phyloP scores from a whole-genome alignment of 2,797 vertebrate species.

The Artibeus lituratus region DNA sequence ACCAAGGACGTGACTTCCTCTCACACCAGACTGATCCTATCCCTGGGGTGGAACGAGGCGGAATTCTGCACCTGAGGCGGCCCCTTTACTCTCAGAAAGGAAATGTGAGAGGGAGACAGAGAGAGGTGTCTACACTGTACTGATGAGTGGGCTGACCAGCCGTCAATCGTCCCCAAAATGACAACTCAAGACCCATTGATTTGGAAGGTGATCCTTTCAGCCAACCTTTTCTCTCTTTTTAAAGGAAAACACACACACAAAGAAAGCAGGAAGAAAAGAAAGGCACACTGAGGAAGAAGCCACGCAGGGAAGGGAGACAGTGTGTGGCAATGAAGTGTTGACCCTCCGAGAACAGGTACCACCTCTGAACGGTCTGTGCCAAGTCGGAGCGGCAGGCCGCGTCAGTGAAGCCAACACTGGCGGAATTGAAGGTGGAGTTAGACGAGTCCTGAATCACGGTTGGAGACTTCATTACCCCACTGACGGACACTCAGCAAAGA shows the following conservation, averaged over 20 bases:
- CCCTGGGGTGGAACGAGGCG: fast-evolving
- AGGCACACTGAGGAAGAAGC: background rate
- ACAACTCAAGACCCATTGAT: too few species aligned
- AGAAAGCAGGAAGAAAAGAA: background rate
- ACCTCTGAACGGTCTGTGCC: fast-evolving
- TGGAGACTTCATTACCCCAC: background rate
- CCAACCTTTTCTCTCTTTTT: background rate
- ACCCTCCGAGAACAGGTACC: background rate
- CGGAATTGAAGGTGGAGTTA: background rate
- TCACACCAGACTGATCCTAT: fast-evolving
- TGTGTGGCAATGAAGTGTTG: background rate
- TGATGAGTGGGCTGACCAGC: fast-evolving
- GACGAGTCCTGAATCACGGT: background rate
- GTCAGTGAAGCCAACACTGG: background rate
- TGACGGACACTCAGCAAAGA: background rate
- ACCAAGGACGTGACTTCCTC: fast-evolving
- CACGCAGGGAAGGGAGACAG: background rate
- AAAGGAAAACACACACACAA: background rate
- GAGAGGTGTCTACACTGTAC: fast-evolving
- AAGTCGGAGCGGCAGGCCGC: background rate
- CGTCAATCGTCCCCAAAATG: background rate
- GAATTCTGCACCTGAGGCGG: fast-evolving
- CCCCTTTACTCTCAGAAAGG: fast-evolving
- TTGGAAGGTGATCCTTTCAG: background rate
- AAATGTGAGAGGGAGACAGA: too few species aligned